Evolutionary conservation across 2,797 vertebrate species (phyloP), one percentile per base, ranked within the genome.

Genomic region (Argentina silus): DNA sequence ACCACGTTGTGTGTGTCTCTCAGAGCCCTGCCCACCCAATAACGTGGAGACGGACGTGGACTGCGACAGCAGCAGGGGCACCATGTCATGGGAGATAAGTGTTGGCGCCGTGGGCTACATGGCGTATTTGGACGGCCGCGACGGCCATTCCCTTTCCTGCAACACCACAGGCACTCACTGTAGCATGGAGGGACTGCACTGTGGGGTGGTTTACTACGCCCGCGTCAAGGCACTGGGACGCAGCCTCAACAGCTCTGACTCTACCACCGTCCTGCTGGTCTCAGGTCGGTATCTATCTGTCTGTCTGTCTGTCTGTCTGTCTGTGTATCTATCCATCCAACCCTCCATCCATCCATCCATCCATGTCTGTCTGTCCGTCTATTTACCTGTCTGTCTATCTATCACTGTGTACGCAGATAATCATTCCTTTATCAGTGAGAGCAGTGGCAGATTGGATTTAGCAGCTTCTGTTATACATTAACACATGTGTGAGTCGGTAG

Each of bases 1-100:
- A 21, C 44, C 8, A 42, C 7, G 27, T 36, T 36, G 27, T 36
- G 27, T 36, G 42, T 17, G 45, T 66, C 0, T 59, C 36, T 11
- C 78, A 95, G 95, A 94, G 77, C 93, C 94, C 2, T 95, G 95
- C 64, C 89, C 93, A 0, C 94, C 95, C 11, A 71, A 57, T n/a
- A 80, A 90, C 0, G 79, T 95, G 27, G 71, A 83, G 65, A 80
- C 86, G 8, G 64, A 14, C 0, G 9, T 87, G 50, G 14, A 81
- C 9, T 93, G 90, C 74, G 53, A 77, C 19, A 83, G 43, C 2
- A 7, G 76, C 67, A 2, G 3, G 0, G 93, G 67, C 6, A 75
- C 70, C 0, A 83, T 94, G 78, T 85, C 88, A 0, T 95, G 94
- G 94, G 94, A 94, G 70, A 14, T 61, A n/a, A 95, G 91, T 60